Percentiles rank a stretch among this genome's conserved stretches.
phyloP scores from a whole-genome alignment of 2,888 invertebrate genomes.

The Metopia argyrocephala region DNA sequence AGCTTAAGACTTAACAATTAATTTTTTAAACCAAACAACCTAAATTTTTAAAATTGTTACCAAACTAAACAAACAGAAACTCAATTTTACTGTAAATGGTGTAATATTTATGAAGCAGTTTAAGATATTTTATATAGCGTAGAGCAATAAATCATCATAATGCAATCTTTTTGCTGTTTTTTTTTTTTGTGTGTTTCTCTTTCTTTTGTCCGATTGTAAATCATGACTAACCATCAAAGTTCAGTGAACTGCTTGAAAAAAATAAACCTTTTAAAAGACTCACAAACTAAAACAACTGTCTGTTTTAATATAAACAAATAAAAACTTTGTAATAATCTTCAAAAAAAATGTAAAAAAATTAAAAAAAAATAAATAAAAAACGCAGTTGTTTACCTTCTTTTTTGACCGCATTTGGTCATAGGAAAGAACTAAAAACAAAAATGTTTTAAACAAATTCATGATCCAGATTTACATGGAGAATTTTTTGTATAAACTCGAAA shows the following conservation, averaged over 20 bases:
- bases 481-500: no score
- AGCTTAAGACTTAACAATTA: no score
- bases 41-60: not conserved
- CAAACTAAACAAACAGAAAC: not conserved
- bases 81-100: not conserved
- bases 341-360: not conserved
- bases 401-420: constrained; percentile 38
- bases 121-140: not conserved
- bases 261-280: not conserved
- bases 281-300: not conserved
- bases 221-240: no score
- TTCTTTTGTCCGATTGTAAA: not conserved
- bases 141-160: not conserved
- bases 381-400: constrained; percentile 36
- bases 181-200: not conserved
- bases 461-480: not conserved
- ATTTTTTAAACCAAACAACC: not conserved
- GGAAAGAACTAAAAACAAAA: not conserved
- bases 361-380: not conserved
- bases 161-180: not conserved
- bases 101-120: not conserved
- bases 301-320: not conserved
- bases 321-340: not conserved
- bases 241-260: constrained; percentile 35
- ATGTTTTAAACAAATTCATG: not conserved